These are phyloP conservation scores for Ephialtes manifestator DNA, from an alignment of 2,888 invertebrate genomes.

Conservation along the genomic window DNA sequence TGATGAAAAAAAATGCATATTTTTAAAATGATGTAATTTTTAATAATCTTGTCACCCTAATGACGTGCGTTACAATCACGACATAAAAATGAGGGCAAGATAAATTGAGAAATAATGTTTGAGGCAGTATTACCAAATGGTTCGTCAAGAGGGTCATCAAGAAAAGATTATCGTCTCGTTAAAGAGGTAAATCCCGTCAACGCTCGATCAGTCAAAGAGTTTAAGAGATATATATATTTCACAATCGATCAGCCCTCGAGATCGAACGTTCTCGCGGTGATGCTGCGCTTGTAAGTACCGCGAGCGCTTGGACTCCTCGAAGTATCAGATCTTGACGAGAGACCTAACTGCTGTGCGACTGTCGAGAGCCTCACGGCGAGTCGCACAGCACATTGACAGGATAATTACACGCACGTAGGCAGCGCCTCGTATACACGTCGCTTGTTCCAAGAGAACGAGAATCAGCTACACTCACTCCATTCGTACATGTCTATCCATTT, in stretches of 20 bases:
- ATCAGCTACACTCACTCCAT: conserved; percentile 44
- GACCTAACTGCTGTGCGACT: conserved; percentile 2
- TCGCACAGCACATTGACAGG: conserved; percentile 79
- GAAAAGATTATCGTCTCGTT: conserved; percentile 71
- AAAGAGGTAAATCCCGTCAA: conserved; percentile 71
- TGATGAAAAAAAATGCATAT: too few relatives aligned
- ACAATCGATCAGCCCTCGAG: conserved; percentile 51
- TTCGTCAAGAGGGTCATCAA: conserved; percentile 50
- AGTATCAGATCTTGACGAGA: conserved; percentile 51
- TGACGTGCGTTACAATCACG: background rate
- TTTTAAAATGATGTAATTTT: too few relatives aligned
- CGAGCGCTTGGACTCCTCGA: background rate
- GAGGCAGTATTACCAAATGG: background rate
- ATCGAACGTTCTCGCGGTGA: conserved; percentile 39
- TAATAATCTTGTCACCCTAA: background rate
- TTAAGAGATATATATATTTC: conserved; percentile 38
- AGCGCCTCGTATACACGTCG: conserved; percentile 63
- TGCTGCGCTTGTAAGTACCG: conserved; percentile 2
- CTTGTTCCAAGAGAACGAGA: conserved; percentile 54
- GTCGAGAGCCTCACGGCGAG: conserved; percentile 25
- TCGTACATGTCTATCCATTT: conserved; percentile 56
- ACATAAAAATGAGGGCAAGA: background rate
- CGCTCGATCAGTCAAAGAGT: conserved; percentile 32
- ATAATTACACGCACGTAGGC: conserved; percentile 80
- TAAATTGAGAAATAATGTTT: conserved; percentile 3